Percentiles rank a stretch among this genome's conserved stretches.
phyloP scores from a whole-genome alignment of 2,797 vertebrate genomes.

The Gobionotothen gibberifrons region DNA sequence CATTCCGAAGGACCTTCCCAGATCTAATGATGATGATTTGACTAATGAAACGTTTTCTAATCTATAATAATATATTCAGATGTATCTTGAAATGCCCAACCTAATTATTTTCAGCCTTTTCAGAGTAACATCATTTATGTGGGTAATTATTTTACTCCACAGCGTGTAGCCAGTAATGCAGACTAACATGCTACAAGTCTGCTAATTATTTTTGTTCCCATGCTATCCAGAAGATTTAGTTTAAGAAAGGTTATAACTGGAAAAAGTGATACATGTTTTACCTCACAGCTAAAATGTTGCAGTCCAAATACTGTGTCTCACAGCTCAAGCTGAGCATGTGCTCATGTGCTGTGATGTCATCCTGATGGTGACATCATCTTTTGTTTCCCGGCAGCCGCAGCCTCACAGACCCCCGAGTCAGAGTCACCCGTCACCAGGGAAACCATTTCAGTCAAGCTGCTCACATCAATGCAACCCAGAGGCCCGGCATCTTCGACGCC shows the following conservation, averaged over 20 bases:
- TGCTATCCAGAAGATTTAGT: not conserved
- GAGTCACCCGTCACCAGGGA: constrained; percentile 75
- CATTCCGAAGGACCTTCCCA: not conserved
- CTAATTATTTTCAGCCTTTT: not conserved
- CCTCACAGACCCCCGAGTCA: constrained; percentile 62
- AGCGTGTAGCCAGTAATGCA: not conserved
- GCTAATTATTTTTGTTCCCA: not conserved
- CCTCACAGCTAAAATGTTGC: not conserved
- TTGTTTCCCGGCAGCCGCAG: constrained; percentile 68
- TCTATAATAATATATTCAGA: not conserved
- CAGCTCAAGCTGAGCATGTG: constrained; percentile 1
- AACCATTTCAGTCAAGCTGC: constrained; percentile 74
- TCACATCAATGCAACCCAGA: constrained; percentile 66
- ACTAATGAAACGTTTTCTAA: not conserved
- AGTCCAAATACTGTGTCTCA: not conserved
- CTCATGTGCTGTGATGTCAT: constrained; percentile 22
- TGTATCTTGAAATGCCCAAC: not conserved
- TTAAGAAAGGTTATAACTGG: not conserved
- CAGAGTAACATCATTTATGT: not conserved
- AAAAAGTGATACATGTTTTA: not conserved
- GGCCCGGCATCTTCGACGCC: constrained; percentile 40
- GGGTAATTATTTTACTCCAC: not conserved
- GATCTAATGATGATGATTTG: not conserved
- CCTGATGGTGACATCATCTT: constrained; percentile 57
- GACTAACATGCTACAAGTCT: not conserved